These are phyloP conservation scores for Myotis davidii DNA, from an alignment of 2,113 vertebrate genomes.

Conservation along the genomic window DNA sequence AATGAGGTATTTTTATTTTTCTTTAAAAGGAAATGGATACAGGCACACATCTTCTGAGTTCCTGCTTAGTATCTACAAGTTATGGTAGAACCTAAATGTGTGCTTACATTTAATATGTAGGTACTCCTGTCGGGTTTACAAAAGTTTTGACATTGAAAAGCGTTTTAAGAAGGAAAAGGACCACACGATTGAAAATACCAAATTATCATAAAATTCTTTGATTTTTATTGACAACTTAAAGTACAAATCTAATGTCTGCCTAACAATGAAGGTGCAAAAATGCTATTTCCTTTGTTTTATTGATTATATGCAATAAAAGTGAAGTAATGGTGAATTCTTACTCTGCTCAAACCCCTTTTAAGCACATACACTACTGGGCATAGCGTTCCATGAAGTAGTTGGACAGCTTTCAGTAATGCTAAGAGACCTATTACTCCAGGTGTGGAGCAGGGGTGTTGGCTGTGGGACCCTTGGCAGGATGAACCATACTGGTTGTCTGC, in stretches of 20 bases:
- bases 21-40: background rate
- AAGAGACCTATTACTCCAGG: background rate
- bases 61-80: background rate
- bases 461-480: background rate
- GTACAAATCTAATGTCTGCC: background rate
- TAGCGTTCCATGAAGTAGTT: background rate
- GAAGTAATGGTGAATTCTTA: background rate
- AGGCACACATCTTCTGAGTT: background rate
- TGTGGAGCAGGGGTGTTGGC: background rate
- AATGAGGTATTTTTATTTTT: background rate
- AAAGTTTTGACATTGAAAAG: background rate
- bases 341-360: background rate
- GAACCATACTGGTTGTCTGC: background rate
- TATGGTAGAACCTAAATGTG: background rate
- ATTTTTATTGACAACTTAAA: conserved; percentile 10
- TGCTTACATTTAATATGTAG: background rate
- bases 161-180: background rate
- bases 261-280: background rate
- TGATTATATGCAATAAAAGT: background rate
- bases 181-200: background rate
- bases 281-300: background rate
- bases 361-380: background rate
- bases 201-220: background rate
- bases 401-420: background rate
- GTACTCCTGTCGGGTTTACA: background rate